Evolutionary conservation across 2,888 invertebrate genomes (phyloP).

Genomic region (Dicyrtoma fusca): DNA sequence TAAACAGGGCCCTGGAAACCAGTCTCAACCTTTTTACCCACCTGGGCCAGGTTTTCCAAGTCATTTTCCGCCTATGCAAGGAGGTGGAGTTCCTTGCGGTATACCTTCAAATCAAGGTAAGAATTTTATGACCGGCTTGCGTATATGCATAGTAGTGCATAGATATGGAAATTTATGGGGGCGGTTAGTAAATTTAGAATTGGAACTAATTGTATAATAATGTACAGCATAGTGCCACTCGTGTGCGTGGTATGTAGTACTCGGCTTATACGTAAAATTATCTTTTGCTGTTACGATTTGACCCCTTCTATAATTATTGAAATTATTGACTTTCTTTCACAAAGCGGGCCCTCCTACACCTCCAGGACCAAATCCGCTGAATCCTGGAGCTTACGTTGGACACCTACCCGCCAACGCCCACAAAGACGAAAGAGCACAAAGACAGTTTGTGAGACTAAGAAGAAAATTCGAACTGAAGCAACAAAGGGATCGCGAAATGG

Average conservation of each 20-base stretch:
- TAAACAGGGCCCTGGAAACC: constrained; percentile 53
- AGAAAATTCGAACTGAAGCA: constrained; percentile 75
- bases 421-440: constrained; percentile 77
- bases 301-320: no score
- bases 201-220: no score
- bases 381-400: constrained; percentile 44
- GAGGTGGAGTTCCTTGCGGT: constrained; percentile 51
- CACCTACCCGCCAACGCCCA: constrained; percentile 59
- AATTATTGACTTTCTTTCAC: constrained; percentile 16
- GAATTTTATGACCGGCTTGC: not conserved
- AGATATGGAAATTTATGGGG: no score
- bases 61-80: constrained; percentile 51
- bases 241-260: no score
- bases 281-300: no score
- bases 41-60: constrained; percentile 53
- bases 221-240: no score
- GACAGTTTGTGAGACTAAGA: constrained; percentile 76
- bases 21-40: constrained; percentile 54
- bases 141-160: no score
- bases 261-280: no score
- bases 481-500: constrained; percentile 58
- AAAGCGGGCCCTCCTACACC: constrained; percentile 39
- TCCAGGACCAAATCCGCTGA: constrained; percentile 41
- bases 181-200: no score
- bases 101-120: constrained; percentile 50